phyloP scores from a whole-genome alignment of 2,797 vertebrate species.

The Halcyon smyrnensis region DNA sequence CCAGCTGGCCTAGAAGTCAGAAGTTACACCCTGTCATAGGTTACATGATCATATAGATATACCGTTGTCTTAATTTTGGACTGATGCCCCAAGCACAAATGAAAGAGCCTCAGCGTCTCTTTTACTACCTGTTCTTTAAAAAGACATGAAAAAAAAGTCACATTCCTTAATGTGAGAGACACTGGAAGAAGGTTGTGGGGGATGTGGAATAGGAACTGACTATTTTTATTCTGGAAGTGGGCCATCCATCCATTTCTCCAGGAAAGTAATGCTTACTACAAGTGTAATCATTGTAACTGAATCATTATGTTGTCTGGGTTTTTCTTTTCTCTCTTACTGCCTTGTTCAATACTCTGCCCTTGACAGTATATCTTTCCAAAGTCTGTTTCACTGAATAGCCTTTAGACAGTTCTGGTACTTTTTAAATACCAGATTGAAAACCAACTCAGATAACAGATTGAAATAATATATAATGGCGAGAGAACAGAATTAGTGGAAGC shows the following conservation, averaged over 20 bases:
- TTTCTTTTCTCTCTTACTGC: constrained; percentile 40
- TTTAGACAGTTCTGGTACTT: constrained; percentile 50
- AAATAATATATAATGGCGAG: constrained; percentile 42
- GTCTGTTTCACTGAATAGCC: constrained; percentile 52
- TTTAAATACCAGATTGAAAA: constrained; percentile 52
- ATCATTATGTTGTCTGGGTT: constrained; percentile 45
- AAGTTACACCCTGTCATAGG: background rate
- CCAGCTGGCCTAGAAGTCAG: background rate
- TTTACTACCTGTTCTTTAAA: background rate
- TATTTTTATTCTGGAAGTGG: constrained; percentile 49
- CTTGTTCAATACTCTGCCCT: constrained; percentile 63
- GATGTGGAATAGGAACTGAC: background rate
- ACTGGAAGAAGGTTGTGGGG: background rate
- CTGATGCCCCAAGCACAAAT: background rate
- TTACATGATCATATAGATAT: background rate
- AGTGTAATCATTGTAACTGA: constrained; percentile 56
- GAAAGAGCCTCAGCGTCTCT: background rate
- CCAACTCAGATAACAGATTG: constrained; percentile 45
- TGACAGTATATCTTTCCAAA: constrained; percentile 58
- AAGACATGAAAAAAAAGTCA: background rate
- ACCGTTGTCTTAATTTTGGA: background rate
- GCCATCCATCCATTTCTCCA: constrained; percentile 28
- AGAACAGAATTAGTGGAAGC: constrained; percentile 51
- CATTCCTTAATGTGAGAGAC: background rate
- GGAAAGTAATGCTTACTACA: constrained; percentile 51